Evolutionary conservation across 2,888 invertebrate genomes (phyloP).

Genomic region (Anthrax anthrax): DNA sequence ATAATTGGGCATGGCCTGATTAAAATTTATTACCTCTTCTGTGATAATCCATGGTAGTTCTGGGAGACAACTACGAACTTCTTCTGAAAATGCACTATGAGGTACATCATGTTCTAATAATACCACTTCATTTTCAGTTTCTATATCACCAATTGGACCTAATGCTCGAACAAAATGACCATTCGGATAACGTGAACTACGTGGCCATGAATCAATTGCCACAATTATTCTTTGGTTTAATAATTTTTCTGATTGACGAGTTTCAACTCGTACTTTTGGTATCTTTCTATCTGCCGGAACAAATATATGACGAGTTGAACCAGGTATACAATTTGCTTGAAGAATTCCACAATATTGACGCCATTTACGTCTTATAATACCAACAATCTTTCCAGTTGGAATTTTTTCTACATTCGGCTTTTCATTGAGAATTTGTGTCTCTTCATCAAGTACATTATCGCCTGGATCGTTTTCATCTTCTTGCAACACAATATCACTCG

Average conservation of each 20-base stretch:
- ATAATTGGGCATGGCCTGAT: neutral
- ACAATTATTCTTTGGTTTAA: conserved; percentile 81
- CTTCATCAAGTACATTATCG: conserved; percentile 50
- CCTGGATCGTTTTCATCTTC: conserved; percentile 58
- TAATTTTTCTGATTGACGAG: conserved; percentile 71
- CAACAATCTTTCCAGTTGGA: conserved; percentile 75
- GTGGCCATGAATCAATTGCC: conserved; percentile 92
- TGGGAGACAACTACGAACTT: conserved; percentile 84
- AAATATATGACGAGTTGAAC: conserved; percentile 68
- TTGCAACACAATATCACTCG: conserved; percentile 71
- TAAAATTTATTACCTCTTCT: conserved; percentile 44
- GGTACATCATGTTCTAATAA: conserved; percentile 94
- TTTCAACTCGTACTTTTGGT: conserved; percentile 91
- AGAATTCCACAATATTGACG: conserved; percentile 95
- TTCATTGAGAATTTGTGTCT: conserved; percentile 32
- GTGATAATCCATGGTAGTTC: conserved; percentile 79
- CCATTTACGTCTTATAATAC: conserved; percentile 92
- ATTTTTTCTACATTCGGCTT: conserved; percentile 30
- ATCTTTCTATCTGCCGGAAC: conserved; percentile 87
- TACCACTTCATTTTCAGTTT: conserved; percentile 93
- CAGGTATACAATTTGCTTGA: conserved; percentile 57
- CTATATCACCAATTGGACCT: conserved; percentile 84
- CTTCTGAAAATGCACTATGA: conserved; percentile 87
- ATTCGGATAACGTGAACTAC: conserved; percentile 79
- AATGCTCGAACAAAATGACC: conserved; percentile 93